Evolutionary conservation across 2,888 invertebrate species (phyloP).

Genomic region (Marasmarcha lunaedactyla): DNA sequence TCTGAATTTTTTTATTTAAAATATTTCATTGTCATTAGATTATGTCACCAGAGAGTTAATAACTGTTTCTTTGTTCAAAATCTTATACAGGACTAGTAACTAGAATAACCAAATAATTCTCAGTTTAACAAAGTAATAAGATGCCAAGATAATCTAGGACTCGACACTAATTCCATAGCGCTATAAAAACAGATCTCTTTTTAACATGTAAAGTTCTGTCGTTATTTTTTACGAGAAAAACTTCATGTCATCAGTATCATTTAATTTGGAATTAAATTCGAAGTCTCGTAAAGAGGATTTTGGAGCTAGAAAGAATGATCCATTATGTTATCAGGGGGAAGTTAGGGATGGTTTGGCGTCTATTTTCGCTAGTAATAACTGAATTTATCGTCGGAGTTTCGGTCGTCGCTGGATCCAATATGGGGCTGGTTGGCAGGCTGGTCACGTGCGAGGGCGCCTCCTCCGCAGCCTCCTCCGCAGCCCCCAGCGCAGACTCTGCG

Average conservation of each 20-base stretch:
- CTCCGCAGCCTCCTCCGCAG: constrained; percentile 25
- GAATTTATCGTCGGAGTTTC: constrained; percentile 69
- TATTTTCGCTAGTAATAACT: constrained; percentile 71
- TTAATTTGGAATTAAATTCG: constrained; percentile 38
- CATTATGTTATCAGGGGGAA: constrained; percentile 66
- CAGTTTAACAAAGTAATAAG: too few species aligned
- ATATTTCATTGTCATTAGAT: too few species aligned
- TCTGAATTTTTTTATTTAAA: too few species aligned
- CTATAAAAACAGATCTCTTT: neutral
- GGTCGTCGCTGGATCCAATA: constrained; percentile 34
- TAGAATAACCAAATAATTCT: too few species aligned
- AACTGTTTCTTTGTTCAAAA: too few species aligned
- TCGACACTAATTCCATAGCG: neutral
- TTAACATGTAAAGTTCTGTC: constrained; percentile 17
- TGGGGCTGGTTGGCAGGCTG: constrained; percentile 46
- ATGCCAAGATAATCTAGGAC: too few species aligned
- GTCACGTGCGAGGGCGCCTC: constrained; percentile 41
- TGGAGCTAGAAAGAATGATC: constrained; percentile 66
- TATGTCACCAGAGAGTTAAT: too few species aligned
- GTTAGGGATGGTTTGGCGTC: constrained; percentile 69
- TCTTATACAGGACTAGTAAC: too few species aligned
- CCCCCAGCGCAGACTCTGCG: constrained; percentile 25
- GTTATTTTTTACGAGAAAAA: neutral
- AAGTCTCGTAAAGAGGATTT: constrained; percentile 63
- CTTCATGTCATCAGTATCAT: constrained; percentile 22